phyloP scores from a whole-genome alignment of 1,140 invertebrate species.

The Macrotrachela quadricornifera region DNA sequence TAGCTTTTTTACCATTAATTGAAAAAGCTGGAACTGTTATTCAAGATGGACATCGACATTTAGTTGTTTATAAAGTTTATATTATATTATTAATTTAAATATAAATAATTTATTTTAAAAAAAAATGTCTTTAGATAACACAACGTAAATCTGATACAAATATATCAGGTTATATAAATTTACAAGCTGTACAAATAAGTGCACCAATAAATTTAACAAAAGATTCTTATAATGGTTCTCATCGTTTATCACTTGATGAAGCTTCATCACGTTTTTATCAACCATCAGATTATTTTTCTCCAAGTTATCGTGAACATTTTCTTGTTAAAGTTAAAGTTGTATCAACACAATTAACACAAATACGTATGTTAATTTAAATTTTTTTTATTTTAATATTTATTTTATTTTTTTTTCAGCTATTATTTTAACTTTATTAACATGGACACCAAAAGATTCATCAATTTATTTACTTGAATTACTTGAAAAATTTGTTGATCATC shows the following conservation, averaged over 20 bases:
- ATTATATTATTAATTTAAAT: no score
- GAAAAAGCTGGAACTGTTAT: no score
- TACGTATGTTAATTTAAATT: not conserved
- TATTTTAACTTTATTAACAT: constrained; percentile 1
- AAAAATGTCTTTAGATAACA: not conserved
- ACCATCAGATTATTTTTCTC: not conserved
- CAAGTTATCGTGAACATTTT: constrained; percentile 1
- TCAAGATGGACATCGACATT: no score
- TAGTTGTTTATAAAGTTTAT: no score
- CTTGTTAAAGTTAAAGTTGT: constrained; percentile 8
- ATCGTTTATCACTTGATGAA: not conserved
- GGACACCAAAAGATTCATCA: not conserved
- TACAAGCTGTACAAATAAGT: not conserved
- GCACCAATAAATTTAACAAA: not conserved
- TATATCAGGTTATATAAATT: no score
- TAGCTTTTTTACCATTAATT: no score
- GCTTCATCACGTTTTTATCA: not conserved
- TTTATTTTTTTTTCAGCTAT: not conserved
- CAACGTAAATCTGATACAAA: not conserved
- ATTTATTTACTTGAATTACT: not conserved
- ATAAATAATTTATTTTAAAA: no score
- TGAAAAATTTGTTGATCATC: no score
- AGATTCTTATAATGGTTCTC: not conserved
- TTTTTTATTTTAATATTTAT: not conserved
- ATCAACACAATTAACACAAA: constrained; percentile 6